Conservation (phyloP, 2,797 vertebrate genomes). For the Lutra lutra region DNA sequence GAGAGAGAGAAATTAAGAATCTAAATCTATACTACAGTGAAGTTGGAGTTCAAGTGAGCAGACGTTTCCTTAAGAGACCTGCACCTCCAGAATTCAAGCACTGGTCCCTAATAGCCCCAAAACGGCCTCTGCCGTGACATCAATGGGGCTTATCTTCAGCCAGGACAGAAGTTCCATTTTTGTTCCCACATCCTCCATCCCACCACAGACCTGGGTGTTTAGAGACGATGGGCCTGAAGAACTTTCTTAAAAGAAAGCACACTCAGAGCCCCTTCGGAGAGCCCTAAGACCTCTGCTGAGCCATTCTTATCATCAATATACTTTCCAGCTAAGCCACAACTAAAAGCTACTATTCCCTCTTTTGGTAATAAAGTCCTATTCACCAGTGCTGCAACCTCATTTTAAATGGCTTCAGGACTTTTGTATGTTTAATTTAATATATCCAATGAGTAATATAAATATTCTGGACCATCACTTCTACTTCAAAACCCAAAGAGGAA, state of each 20-base stretch:
- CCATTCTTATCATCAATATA: slow-evolving; percentile 41
- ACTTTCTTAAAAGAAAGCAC: slow-evolving; percentile 33
- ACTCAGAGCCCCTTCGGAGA: not conserved
- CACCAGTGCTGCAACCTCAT: slow-evolving; percentile 62
- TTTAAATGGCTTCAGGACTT: slow-evolving; percentile 84
- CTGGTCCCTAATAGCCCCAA: not conserved
- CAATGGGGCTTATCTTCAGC: not conserved
- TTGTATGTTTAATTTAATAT: slow-evolving; percentile 82
- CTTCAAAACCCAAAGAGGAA: slow-evolving; percentile 85
- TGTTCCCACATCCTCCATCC: not conserved
- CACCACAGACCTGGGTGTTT: not conserved
- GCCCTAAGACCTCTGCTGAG: slow-evolving; percentile 32
- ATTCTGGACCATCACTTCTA: slow-evolving; percentile 84
- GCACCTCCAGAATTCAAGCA: slow-evolving; percentile 10
- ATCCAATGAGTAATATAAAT: slow-evolving; percentile 82
- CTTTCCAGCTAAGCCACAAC: slow-evolving; percentile 74
- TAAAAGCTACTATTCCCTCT: slow-evolving; percentile 75
- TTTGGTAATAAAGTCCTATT: slow-evolving; percentile 81
- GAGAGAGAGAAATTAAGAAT: not conserved
- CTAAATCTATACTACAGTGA: not conserved
- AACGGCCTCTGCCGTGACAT: not conserved
- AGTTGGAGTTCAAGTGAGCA: not conserved
- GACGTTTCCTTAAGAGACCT: not conserved
- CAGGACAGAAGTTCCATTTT: not conserved
- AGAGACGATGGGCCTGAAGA: not conserved